Percentiles rank a stretch among this genome's conserved stretches.
Conservation (phyloP, 92 coral and sea anemone species). For the Bergia puertoricense region DNA sequence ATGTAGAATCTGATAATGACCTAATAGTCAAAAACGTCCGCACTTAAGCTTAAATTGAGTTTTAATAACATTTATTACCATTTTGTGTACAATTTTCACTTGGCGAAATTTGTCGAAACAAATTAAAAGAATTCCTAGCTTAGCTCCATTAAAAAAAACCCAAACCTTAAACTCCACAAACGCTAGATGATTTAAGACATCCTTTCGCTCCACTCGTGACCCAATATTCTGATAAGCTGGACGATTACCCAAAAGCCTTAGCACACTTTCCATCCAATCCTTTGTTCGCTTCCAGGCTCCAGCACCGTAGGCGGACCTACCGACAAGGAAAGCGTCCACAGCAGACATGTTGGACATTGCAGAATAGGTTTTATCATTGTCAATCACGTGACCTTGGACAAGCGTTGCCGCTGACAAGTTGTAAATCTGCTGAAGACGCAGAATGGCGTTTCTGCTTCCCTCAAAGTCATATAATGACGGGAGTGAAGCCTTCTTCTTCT, state of each 20-base stretch:
- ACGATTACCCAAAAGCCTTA: neutral
- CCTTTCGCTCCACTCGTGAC: constrained; percentile 12
- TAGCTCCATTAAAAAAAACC: neutral
- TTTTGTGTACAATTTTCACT: too few relatives aligned
- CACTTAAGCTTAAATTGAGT: too few relatives aligned
- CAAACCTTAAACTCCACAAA: constrained; percentile 18
- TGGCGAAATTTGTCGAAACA: neutral
- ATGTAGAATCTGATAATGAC: too few relatives aligned
- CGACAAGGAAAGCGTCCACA: constrained; percentile 19
- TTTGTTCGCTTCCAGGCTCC: constrained; percentile 34
- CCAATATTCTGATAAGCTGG: neutral
- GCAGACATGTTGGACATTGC: constrained; percentile 24
- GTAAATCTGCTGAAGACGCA: constrained; percentile 33
- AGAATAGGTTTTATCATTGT: neutral
- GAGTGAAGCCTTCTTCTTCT: neutral
- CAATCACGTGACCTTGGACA: constrained; percentile 8
- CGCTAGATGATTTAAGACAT: constrained; percentile 14
- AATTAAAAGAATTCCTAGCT: neutral
- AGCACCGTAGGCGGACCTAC: constrained; percentile 2
- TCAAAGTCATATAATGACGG: constrained; percentile 6
- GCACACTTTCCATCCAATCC: constrained; percentile 21
- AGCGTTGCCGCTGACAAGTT: constrained; percentile 26
- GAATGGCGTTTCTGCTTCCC: constrained; percentile 23
- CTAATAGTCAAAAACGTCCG: too few relatives aligned
- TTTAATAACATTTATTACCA: too few relatives aligned